These are phyloP conservation scores for Ptiloglossa arizonensis DNA, from an alignment of 1,140 invertebrate genomes.

Conservation along the genomic window DNA sequence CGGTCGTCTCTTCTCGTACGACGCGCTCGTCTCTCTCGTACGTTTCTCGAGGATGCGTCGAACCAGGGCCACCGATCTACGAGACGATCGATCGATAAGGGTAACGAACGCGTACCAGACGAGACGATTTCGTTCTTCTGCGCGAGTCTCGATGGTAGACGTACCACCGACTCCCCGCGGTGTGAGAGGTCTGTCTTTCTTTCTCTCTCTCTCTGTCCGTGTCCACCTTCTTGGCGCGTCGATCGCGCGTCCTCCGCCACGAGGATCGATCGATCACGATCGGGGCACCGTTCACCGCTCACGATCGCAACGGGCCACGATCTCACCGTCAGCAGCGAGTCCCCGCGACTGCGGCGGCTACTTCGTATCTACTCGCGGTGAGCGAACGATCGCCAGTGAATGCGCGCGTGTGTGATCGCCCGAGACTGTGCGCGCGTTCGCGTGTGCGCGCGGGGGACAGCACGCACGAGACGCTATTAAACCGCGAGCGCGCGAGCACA, in stretches of 20 bases:
- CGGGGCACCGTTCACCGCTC: slow-evolving; percentile 23
- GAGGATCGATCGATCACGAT: slow-evolving; percentile 65
- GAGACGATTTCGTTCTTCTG: too few relatives aligned
- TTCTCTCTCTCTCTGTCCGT: too few relatives aligned
- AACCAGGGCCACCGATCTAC: neutral
- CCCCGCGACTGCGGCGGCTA: slow-evolving; percentile 71
- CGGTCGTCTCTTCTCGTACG: slow-evolving; percentile 6
- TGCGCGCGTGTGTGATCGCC: slow-evolving; percentile 3
- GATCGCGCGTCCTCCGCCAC: neutral
- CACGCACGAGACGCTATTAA: neutral
- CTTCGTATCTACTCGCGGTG: slow-evolving; percentile 56
- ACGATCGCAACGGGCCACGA: slow-evolving; percentile 48
- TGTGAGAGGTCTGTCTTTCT: too few relatives aligned
- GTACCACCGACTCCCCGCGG: too few relatives aligned
- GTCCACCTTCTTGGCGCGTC: too few relatives aligned
- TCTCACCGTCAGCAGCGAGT: slow-evolving; percentile 72
- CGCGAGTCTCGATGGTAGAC: too few relatives aligned
- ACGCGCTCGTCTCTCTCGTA: neutral
- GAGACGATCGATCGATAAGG: slow-evolving; percentile 27
- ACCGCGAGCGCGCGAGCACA: neutral
- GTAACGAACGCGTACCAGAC: too few relatives aligned
- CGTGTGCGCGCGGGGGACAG: slow-evolving; percentile 8
- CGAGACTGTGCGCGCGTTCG: slow-evolving; percentile 33
- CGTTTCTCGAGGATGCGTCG: neutral
- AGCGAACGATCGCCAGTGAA: slow-evolving; percentile 47